Base-by-base conservation (phyloP, 2,113 vertebrate species). In the Lampris incognitus region DNA sequence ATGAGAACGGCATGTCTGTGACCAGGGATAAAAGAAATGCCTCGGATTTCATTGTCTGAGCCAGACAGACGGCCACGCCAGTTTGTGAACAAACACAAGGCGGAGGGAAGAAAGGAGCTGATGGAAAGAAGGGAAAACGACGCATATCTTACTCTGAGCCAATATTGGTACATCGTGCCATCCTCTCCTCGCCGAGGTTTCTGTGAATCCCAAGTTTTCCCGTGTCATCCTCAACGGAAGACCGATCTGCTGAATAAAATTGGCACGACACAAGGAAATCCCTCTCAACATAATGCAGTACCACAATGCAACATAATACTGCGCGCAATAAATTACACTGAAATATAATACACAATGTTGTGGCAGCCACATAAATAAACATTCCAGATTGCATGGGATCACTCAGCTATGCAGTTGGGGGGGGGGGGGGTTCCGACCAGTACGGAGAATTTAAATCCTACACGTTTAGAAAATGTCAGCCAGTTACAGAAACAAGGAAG, bases 1-100 rank as follows among this genome's bases (percentile, higher is more conserved):
- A 89, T 77, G 66, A 81, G 78, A 88, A 86, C 84, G 89, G 64
- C 76, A 84, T 92, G 90, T 85, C 60, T 74, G 48, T 52, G 80
- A 84, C 64, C 46, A 7, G 54, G 68, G 86, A 88, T 87, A 81
- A 91, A 91, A 89, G 80, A 88, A 78, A 85, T 71, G 73, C 77
- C 74, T 87, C 40, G 1, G 66, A 86, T 86, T 91, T 89, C 74
- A 75, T 51, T 78, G 80, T 76, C 67, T 48, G 1, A 78, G 81
- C 87, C 85, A 87, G 80, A 89, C 79, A 74, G 77, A 76, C 78
- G 74, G 65, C 49, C 61, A 84, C 79, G 66, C 62, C 78, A 78
- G 51, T 85, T 72, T 85, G 69, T 61, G 70, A 82, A 88, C 73
- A 79, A 86, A 87, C 61, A 59, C 46, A 78, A 57, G 24, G 37